Evolutionary conservation across 2,888 invertebrate species (phyloP), one percentile per base, ranked within the genome.

Genomic region (Ochropacha duplaris): DNA sequence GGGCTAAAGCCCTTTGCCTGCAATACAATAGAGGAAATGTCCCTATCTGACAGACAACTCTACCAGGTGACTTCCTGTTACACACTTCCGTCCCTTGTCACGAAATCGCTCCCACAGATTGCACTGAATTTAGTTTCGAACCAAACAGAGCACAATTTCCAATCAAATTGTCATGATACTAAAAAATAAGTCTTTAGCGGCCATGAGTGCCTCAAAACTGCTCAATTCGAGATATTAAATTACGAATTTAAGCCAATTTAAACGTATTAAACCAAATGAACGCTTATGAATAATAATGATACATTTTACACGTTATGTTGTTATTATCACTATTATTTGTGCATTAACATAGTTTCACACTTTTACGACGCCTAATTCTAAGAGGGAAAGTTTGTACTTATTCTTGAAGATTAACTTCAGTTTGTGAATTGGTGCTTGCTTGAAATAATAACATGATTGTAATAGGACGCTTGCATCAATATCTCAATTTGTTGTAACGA

Each of bases 251-350:
- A 54, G 55, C 58, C 61, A 64, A 68, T 64, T 65, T 61, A 60
- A 62, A 60, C 59, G 63, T 61, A 72, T 70, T 70, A 68, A 55
- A 26, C 39, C 50, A 62, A 67, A 70, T 72, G 68, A 66, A 59
- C 49, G 64, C 60, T 64, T 64, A 58, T 69, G 65, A 65, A 71
- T 68, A 61, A 57, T 64, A 65, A 64, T 72, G 58, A 66, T 62
- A 58, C 65, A 57, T 61, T 66, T 65, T 63, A 58, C 50, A 49
- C 54, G 39, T 61, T 62, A 66, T 57, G 59, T 61, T 69, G 71
- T 68, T 66, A 56, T 16, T 64, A 68, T 66, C 69, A 67, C 76
- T 72, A 79, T 80, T 81, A 81, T 79, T 72, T 78, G 60, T 68
- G 58, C 77, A 79, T 79, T 79, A 81, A 66, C 76, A 74, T 66